Evolutionary conservation across 2,888 invertebrate species (phyloP).

Genomic region (Thecophora atra): DNA sequence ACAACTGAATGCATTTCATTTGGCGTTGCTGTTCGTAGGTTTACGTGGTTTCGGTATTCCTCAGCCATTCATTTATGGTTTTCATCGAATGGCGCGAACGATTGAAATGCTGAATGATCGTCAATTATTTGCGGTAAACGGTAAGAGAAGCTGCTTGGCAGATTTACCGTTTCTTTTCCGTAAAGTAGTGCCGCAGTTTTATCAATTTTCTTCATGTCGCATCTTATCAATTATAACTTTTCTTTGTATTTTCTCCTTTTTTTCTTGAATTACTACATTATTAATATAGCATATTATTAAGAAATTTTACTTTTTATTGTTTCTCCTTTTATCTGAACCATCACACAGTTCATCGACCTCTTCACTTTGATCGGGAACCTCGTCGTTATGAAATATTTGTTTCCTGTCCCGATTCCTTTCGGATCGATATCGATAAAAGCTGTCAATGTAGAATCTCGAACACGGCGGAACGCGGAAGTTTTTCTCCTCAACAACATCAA

Average conservation of each 20-base stretch:
- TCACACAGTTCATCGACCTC: not conserved
- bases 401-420: not conserved
- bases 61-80: not conserved
- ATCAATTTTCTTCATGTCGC: too few relatives aligned
- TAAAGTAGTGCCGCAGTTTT: too few relatives aligned
- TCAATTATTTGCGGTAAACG: not conserved
- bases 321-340: too few relatives aligned
- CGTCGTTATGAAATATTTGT: not conserved
- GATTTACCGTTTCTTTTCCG: too few relatives aligned
- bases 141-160: not conserved
- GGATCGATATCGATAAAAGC: not conserved
- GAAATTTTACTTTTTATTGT: too few relatives aligned
- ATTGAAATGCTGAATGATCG: not conserved
- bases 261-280: too few relatives aligned
- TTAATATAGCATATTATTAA: too few relatives aligned
- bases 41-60: not conserved
- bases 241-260: too few relatives aligned
- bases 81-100: not conserved
- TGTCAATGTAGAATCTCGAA: not conserved
- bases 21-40: not conserved
- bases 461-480: constrained; percentile 25
- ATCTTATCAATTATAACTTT: too few relatives aligned
- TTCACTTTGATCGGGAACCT: not conserved
- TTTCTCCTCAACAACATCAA: not conserved
- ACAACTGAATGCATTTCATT: not conserved